Evolutionary conservation across 2,797 vertebrate genomes (phyloP).

Genomic region (Todus mexicanus): DNA sequence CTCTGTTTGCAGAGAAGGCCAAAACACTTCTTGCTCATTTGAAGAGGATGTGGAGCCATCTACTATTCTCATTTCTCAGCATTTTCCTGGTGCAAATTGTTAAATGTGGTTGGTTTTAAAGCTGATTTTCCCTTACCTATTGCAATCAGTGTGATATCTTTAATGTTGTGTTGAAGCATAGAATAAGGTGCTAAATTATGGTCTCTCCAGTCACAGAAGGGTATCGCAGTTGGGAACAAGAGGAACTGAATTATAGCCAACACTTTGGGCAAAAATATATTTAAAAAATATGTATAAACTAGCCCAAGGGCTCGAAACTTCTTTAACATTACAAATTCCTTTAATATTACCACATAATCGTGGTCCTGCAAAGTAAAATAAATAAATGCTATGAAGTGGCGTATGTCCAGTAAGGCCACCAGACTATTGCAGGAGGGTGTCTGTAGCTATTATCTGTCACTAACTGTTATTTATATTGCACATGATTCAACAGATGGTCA

Average conservation of each 20-base stretch:
- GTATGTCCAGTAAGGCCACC: background rate
- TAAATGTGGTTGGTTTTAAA: background rate
- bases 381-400: background rate
- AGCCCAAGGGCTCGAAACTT: background rate
- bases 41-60: background rate
- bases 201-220: background rate
- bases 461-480: constrained; percentile 54
- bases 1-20: background rate
- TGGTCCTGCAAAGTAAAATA: background rate
- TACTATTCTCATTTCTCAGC: background rate
- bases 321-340: background rate
- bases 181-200: background rate
- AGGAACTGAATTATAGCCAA: background rate
- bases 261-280: background rate
- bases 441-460: constrained; percentile 52
- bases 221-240: background rate
- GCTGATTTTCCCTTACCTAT: background rate
- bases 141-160: background rate
- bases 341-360: background rate
- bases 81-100: background rate
- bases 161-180: background rate
- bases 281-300: background rate
- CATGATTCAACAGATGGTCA: constrained; percentile 61
- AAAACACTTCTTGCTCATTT: background rate
- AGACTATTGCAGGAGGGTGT: background rate